Conservation (phyloP, 1,140 invertebrate species). For the Nasonia longicornis region DNA sequence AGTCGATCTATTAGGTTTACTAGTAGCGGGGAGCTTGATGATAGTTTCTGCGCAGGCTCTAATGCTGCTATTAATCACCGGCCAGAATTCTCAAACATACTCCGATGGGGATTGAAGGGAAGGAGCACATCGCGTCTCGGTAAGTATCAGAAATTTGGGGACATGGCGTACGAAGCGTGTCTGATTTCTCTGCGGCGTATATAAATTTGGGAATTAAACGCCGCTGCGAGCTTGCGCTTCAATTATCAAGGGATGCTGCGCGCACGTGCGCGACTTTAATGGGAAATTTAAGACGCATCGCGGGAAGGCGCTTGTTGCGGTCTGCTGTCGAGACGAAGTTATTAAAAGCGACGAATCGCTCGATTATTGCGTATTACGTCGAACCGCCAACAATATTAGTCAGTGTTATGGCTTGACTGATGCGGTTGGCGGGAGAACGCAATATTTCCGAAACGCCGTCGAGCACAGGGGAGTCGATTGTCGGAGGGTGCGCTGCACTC, state of each 20-base stretch:
- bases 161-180: not conserved
- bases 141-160: not conserved
- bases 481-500: not conserved
- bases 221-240: not conserved
- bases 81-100: no score
- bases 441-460: not conserved
- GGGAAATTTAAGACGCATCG: not conserved
- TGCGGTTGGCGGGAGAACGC: not conserved
- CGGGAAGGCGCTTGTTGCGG: not conserved
- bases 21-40: not conserved
- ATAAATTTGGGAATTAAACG: constrained; percentile 1
- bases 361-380: not conserved
- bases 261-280: not conserved
- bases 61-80: constrained; percentile 3
- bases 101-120: no score
- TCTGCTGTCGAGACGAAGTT: not conserved
- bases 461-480: not conserved
- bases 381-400: not conserved
- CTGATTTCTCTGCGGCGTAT: not conserved
- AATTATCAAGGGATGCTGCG: constrained; percentile 17
- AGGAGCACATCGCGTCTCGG: no score
- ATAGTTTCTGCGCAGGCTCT: not conserved
- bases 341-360: not conserved
- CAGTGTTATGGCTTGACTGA: not conserved
- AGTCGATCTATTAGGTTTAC: constrained; percentile 29